Conservation (phyloP, 2,797 vertebrate species). For the Carapus acus region DNA sequence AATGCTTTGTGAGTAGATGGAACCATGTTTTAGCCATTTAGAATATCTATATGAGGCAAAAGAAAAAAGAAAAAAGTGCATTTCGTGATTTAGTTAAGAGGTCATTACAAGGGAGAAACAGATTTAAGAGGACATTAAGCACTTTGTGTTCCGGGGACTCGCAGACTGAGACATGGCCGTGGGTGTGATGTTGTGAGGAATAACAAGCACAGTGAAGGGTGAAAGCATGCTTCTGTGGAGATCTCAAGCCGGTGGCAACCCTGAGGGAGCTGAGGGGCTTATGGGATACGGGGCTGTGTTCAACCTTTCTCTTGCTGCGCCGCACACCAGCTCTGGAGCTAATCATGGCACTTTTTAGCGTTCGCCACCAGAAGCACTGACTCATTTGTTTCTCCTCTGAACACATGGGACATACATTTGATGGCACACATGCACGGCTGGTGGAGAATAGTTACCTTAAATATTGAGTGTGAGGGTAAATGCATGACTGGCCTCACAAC, state of each 20-base stretch:
- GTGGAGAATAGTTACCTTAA: conserved; percentile 26
- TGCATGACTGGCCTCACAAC: conserved; percentile 2
- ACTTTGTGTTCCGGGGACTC: conserved; percentile 58
- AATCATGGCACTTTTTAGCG: conserved; percentile 50
- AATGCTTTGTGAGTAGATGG: conserved; percentile 16
- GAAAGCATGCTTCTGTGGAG: conserved; percentile 67
- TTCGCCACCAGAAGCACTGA: conserved; percentile 37
- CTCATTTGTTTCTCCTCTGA: conserved; percentile 33
- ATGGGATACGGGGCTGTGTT: conserved; percentile 64
- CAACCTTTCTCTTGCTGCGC: conserved; percentile 68
- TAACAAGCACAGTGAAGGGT: conserved; percentile 70
- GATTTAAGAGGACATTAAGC: background rate
- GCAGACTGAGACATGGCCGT: conserved; percentile 59
- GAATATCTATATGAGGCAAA: conserved; percentile 18
- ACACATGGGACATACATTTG: conserved; percentile 4
- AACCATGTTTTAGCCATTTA: conserved; percentile 18
- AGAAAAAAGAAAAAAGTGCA: conserved; percentile 3
- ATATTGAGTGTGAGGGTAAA: conserved; percentile 19
- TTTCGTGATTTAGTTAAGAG: conserved; percentile 6
- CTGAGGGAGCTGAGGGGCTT: conserved; percentile 59
- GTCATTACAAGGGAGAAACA: background rate
- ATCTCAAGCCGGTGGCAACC: conserved; percentile 62
- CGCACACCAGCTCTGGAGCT: conserved; percentile 41
- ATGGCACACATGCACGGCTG: conserved; percentile 24
- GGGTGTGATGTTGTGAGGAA: conserved; percentile 66